phyloP scores from a whole-genome alignment of 2,113 vertebrate genomes.

The Platycercus adscitus region DNA sequence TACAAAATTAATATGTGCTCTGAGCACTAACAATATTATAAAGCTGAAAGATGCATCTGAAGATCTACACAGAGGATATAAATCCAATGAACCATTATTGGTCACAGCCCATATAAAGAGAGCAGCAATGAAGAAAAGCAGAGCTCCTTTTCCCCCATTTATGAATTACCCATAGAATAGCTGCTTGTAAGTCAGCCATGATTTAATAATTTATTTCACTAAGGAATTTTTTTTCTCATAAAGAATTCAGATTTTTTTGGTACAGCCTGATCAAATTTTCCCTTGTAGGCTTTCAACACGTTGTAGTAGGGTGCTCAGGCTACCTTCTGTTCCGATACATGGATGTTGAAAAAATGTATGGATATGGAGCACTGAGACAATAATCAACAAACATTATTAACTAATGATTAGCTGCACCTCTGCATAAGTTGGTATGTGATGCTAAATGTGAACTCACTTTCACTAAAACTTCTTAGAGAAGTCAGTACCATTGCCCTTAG shows the following conservation, averaged over 20 bases:
- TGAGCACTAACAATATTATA: constrained; percentile 32
- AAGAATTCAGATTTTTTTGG: background rate
- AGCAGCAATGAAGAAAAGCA: background rate
- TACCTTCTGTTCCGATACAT: background rate
- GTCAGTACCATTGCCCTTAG: background rate
- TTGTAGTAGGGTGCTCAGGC: background rate
- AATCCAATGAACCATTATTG: background rate
- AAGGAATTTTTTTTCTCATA: background rate
- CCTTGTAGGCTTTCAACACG: background rate
- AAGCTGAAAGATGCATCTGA: background rate
- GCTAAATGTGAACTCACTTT: background rate
- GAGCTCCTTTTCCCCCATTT: background rate
- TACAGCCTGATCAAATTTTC: background rate
- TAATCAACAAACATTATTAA: background rate
- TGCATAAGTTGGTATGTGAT: background rate
- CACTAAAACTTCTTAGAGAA: background rate
- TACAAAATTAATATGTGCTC: background rate
- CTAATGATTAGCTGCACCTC: background rate
- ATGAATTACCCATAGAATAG: background rate
- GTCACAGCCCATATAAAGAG: background rate
- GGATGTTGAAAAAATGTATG: background rate
- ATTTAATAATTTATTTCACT: background rate
- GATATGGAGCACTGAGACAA: background rate
- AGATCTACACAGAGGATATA: constrained; percentile 13
- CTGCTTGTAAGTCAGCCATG: background rate